phyloP scores from a whole-genome alignment of 2,888 invertebrate genomes.

The Hanleya hanleyi region DNA sequence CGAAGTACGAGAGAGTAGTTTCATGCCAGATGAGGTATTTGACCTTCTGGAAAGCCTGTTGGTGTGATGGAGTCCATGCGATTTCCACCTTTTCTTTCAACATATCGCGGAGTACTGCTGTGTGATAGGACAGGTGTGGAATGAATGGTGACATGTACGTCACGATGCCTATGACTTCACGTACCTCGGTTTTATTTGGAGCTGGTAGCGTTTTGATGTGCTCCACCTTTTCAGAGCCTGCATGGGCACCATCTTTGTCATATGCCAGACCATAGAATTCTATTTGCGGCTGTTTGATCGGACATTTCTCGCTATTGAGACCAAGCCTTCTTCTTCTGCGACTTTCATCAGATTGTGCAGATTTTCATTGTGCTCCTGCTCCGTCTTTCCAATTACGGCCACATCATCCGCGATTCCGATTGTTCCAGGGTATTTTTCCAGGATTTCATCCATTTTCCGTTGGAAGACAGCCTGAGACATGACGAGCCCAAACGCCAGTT shows the following conservation, averaged over 20 bases:
- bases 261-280: too few species aligned
- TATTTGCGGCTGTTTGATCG: too few species aligned
- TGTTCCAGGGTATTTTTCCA: slow-evolving; percentile 19
- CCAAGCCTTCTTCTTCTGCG: neutral
- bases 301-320: neutral
- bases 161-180: neutral
- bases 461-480: slow-evolving; percentile 33
- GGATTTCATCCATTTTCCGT: slow-evolving; percentile 22
- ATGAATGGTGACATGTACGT: neutral
- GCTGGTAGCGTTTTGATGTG: neutral
- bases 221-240: too few species aligned
- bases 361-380: slow-evolving; percentile 31
- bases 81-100: neutral
- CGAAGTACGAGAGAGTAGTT: neutral
- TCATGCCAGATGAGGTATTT: neutral
- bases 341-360: neutral
- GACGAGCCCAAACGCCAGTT: slow-evolving; percentile 30
- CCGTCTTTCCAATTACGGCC: slow-evolving; percentile 20
- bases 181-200: neutral
- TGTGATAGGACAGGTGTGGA: too few species aligned
- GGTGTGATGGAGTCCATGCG: neutral
- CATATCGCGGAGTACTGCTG: neutral
- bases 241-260: too few species aligned
- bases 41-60: neutral
- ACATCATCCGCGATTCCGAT: slow-evolving; percentile 30